These are phyloP conservation scores for Macrotrachela quadricornifera DNA, from an alignment of 1,140 invertebrate genomes.

Conservation along the genomic window DNA sequence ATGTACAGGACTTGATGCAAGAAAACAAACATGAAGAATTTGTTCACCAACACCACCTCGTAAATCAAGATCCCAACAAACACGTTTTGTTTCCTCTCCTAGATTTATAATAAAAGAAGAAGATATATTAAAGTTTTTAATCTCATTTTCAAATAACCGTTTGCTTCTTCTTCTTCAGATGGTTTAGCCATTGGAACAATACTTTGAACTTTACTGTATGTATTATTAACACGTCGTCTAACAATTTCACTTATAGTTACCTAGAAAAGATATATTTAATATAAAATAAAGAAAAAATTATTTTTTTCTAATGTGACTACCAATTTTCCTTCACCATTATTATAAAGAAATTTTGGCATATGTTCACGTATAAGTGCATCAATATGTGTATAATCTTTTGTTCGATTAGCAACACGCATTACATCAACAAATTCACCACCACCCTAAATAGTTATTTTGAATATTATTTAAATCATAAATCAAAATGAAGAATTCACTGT, in stretches of 20 bases:
- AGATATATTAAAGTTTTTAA: constrained; percentile 15
- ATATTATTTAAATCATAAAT: too few species aligned
- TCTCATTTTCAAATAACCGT: not conserved
- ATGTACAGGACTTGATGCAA: constrained; percentile 69
- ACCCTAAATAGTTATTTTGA: constrained; percentile 27
- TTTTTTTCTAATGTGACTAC: constrained; percentile 38
- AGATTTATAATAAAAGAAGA: constrained; percentile 15
- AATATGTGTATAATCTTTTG: constrained; percentile 12
- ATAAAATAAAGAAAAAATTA: constrained; percentile 10
- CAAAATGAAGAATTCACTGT: too few species aligned
- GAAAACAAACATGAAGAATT: constrained; percentile 69
- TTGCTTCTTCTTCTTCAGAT: not conserved
- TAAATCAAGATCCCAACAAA: constrained; percentile 76
- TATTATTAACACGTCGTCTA: not conserved
- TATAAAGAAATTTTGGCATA: constrained; percentile 74
- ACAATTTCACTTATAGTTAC: not conserved
- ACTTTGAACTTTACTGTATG: not conserved
- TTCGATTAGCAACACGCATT: constrained; percentile 62
- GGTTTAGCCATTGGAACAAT: not conserved
- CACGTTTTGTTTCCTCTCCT: constrained; percentile 31
- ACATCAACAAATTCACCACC: constrained; percentile 71
- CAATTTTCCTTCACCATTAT: constrained; percentile 67
- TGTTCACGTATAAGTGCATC: constrained; percentile 43
- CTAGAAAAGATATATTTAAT: not conserved
- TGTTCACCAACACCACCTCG: constrained; percentile 85